Evolutionary conservation across 1,140 invertebrate species (phyloP).

Genomic region (Tetramorium simillimum): DNA sequence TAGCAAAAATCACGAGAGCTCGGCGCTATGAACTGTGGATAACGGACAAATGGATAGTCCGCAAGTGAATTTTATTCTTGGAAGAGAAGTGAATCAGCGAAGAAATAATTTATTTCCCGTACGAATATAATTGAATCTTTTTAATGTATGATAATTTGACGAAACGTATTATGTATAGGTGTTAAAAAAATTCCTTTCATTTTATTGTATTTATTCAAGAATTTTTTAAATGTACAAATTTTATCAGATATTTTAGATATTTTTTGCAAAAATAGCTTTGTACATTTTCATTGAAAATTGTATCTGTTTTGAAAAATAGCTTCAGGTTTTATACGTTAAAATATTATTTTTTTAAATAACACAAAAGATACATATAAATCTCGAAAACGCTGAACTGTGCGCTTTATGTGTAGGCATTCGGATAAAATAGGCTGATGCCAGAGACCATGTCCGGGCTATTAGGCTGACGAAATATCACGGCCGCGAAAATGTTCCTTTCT

Average conservation of each 20-base stretch:
- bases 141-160: background rate
- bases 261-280: background rate
- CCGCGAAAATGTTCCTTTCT: slow-evolving; percentile 27
- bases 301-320: background rate
- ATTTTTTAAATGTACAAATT: background rate
- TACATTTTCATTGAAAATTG: background rate
- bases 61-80: background rate
- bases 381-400: background rate
- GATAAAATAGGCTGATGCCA: background rate
- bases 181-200: background rate
- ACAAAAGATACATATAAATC: background rate
- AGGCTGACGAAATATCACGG: slow-evolving; percentile 18
- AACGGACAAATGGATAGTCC: background rate
- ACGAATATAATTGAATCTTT: background rate
- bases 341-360: background rate
- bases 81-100: background rate
- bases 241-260: background rate
- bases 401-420: background rate
- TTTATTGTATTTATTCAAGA: background rate
- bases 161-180: background rate
- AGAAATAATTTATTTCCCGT: background rate
- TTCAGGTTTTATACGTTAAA: background rate
- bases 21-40: background rate
- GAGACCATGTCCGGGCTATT: slow-evolving; percentile 6
- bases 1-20: slow-evolving; percentile 12